phyloP scores from a whole-genome alignment of 2,797 vertebrate species.

The Takifugu ocellatus region DNA sequence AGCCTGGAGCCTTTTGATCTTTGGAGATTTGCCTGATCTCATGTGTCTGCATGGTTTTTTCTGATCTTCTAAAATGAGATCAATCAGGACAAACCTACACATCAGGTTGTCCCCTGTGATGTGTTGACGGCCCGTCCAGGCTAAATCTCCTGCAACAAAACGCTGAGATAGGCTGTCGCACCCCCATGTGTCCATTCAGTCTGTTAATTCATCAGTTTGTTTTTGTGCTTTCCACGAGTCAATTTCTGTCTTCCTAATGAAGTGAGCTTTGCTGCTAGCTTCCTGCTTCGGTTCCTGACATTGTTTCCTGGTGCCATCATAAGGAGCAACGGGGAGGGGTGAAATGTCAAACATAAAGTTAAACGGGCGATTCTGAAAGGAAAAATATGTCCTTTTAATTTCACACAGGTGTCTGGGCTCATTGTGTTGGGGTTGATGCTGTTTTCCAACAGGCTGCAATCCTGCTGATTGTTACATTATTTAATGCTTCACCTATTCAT shows the following conservation, averaged over 20 bases:
- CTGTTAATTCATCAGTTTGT: constrained; percentile 35
- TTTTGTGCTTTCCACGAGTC: constrained; percentile 39
- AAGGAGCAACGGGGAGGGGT: not conserved
- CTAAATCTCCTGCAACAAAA: not conserved
- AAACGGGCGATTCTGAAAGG: not conserved
- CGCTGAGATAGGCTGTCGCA: not conserved
- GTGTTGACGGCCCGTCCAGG: too few relatives aligned
- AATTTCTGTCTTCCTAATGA: constrained; percentile 45
- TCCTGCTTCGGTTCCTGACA: constrained; percentile 74
- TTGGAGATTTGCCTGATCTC: too few relatives aligned
- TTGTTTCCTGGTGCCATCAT: constrained; percentile 69
- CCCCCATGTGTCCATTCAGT: constrained; percentile 9
- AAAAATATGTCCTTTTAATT: not conserved
- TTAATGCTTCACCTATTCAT: too few relatives aligned
- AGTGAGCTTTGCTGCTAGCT: constrained; percentile 49
- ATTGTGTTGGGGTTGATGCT: too few relatives aligned
- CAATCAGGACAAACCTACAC: too few relatives aligned
- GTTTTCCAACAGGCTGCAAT: not conserved
- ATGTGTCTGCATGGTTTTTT: too few relatives aligned
- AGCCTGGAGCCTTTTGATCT: too few relatives aligned
- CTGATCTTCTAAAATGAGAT: too few relatives aligned
- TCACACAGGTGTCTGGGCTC: not conserved
- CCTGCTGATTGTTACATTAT: not conserved
- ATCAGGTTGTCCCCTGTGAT: too few relatives aligned
- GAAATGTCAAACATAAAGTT: not conserved